Conservation (phyloP, 2,113 vertebrate species). For the Mohoua ochrocephala region DNA sequence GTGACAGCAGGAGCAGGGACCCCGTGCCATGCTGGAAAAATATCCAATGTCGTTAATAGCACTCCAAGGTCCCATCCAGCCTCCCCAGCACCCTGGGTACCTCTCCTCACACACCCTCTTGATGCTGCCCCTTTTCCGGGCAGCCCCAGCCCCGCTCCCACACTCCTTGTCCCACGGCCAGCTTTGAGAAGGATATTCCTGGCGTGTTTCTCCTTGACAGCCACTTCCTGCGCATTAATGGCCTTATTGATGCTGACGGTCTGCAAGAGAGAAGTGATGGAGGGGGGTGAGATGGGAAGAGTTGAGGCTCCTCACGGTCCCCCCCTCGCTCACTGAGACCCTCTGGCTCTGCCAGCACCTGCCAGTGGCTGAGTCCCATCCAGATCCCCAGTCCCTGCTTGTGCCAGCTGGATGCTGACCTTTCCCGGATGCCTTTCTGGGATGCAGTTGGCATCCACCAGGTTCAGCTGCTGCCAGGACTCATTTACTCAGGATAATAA, state of each 20-base stretch:
- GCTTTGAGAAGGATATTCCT: slow-evolving; percentile 92
- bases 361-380: neutral
- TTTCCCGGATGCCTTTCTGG: slow-evolving; percentile 36
- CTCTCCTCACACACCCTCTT: neutral
- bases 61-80: neutral
- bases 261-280: slow-evolving; percentile 73
- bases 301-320: accelerated
- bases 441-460: slow-evolving; percentile 49
- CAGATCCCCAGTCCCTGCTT: neutral
- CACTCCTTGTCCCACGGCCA: neutral
- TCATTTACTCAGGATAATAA: slow-evolving; percentile 57
- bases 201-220: slow-evolving; percentile 98
- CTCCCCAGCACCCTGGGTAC: neutral
- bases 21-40: accelerated
- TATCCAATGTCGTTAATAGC: accelerated
- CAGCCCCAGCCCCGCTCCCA: neutral
- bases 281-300: neutral
- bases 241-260: slow-evolving; percentile 99
- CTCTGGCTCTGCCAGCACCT: neutral
- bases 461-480: slow-evolving; percentile 58
- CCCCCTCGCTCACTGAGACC: neutral
- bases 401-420: slow-evolving; percentile 53
- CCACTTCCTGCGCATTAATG: slow-evolving; percentile 98
- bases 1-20: neutral
- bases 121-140: neutral